phyloP scores from a whole-genome alignment of 2,797 vertebrate genomes.

The Ambastaia sidthimunki region DNA sequence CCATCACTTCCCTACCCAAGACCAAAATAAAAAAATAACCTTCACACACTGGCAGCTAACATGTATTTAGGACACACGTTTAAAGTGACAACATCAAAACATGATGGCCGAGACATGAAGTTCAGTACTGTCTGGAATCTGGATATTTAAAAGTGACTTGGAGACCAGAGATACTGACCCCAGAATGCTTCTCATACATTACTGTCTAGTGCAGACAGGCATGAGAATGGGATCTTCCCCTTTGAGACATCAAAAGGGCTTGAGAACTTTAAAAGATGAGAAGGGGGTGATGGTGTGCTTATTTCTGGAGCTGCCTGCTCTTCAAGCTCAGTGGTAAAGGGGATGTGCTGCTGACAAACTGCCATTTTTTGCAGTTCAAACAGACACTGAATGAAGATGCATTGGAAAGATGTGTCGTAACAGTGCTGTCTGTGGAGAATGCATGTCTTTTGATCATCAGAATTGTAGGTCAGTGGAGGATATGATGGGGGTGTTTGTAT shows the following conservation, averaged over 20 bases:
- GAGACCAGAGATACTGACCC: neutral
- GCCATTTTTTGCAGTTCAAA: slow-evolving; percentile 71
- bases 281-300: slow-evolving; percentile 7
- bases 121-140: neutral
- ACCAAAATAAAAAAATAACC: slow-evolving; percentile 41
- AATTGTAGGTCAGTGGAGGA: slow-evolving; percentile 2
- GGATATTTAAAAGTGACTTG: neutral
- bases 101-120: neutral
- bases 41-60: neutral
- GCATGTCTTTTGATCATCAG: neutral
- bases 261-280: slow-evolving; percentile 21
- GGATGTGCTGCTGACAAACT: slow-evolving; percentile 73
- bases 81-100: neutral
- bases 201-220: neutral
- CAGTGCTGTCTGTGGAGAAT: neutral
- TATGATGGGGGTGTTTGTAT: neutral
- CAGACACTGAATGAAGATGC: slow-evolving; percentile 66
- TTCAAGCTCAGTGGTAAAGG: slow-evolving; percentile 45
- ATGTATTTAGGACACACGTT: neutral
- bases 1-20: slow-evolving; percentile 90
- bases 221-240: slow-evolving; percentile 32
- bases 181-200: slow-evolving; percentile 14
- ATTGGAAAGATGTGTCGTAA: slow-evolving; percentile 68
- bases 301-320: slow-evolving; percentile 63
- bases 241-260: slow-evolving; percentile 26